Evolutionary conservation across 2,113 vertebrate species (phyloP).

Genomic region (Fregata magnificens): DNA sequence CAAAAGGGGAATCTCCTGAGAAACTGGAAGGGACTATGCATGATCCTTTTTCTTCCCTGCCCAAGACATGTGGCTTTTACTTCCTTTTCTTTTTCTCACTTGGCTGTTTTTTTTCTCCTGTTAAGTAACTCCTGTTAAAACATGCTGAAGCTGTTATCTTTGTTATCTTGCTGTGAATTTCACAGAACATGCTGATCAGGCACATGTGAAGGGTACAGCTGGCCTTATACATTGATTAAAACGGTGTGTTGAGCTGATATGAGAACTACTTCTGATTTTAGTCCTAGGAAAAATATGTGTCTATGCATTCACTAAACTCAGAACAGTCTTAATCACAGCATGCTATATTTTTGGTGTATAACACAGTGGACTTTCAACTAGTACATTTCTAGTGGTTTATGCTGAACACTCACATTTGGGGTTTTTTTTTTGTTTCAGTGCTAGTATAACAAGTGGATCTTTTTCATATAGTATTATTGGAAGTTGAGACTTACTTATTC

Average conservation of each 20-base stretch:
- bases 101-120: background rate
- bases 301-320: background rate
- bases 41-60: background rate
- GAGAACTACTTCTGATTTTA: background rate
- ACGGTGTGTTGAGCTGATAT: background rate
- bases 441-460: background rate
- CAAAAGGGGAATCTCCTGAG: background rate
- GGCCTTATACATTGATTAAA: background rate
- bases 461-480: background rate
- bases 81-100: background rate
- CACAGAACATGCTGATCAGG: background rate
- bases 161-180: background rate
- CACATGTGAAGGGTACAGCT: background rate
- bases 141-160: background rate
- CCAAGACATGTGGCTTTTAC: background rate
- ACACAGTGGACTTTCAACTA: background rate
- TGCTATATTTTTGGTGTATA: background rate
- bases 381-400: background rate
- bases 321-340: background rate
- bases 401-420: background rate
- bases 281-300: background rate
- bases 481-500: background rate
- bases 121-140: background rate
- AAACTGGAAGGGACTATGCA: background rate
- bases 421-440: background rate